These are phyloP conservation scores for Ypsolopha sequella DNA, from an alignment of 2,888 invertebrate species.

Conservation along the genomic window DNA sequence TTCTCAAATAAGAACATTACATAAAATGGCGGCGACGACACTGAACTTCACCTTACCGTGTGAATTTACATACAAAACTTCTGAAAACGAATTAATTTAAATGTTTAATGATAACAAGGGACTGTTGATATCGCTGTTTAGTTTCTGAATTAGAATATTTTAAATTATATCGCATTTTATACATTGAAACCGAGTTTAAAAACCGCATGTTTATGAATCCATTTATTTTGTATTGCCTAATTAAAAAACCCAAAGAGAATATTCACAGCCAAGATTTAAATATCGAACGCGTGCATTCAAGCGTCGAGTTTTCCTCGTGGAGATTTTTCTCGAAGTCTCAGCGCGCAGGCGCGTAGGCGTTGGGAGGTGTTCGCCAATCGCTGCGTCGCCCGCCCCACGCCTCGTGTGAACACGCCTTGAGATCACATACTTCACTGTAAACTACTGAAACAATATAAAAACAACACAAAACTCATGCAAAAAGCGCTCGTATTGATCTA, in stretches of 20 bases:
- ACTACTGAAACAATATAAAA: background rate
- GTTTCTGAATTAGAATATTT: background rate
- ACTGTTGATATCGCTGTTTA: slow-evolving; percentile 17
- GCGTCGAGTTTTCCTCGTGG: slow-evolving; percentile 34
- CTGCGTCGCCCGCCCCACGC: slow-evolving; percentile 53
- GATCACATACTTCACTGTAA: background rate
- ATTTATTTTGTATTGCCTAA: slow-evolving; percentile 1
- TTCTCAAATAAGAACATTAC: slow-evolving; percentile 26
- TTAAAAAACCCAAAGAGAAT: slow-evolving; percentile 1
- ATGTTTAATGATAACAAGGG: slow-evolving; percentile 41
- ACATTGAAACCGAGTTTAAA: background rate
- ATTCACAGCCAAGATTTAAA: background rate
- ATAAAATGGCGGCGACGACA: slow-evolving; percentile 42
- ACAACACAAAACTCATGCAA: background rate
- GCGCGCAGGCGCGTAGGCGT: slow-evolving; percentile 67
- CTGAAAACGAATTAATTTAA: slow-evolving; percentile 58
- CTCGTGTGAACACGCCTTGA: slow-evolving; percentile 32
- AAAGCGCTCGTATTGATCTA: background rate
- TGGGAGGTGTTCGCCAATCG: slow-evolving; percentile 70
- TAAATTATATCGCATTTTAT: background rate
- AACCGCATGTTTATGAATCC: background rate
- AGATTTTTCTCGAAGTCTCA: slow-evolving; percentile 49
- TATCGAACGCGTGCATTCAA: background rate
- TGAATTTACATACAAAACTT: slow-evolving; percentile 64
- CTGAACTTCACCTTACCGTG: slow-evolving; percentile 63